Percentiles rank a stretch among this genome's conserved stretches.
phyloP scores from a whole-genome alignment of 92 coral and sea anemone species.

The Bergia sp. region DNA sequence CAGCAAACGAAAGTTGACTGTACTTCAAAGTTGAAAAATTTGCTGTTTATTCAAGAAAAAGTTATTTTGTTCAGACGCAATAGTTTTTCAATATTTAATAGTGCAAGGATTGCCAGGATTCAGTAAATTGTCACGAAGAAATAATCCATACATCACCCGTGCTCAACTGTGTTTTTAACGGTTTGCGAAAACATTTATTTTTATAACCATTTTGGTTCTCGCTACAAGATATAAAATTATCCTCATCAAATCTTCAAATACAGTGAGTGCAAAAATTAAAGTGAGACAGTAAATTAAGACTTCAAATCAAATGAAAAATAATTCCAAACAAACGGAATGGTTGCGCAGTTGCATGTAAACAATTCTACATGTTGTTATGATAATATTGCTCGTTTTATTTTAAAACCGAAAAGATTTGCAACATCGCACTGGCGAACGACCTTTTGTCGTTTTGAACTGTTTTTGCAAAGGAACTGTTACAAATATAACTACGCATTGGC shows the following conservation, averaged over 20 bases:
- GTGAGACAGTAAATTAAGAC: background rate
- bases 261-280: background rate
- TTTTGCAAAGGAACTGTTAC: background rate
- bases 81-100: background rate
- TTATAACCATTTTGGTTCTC: background rate
- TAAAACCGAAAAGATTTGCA: background rate
- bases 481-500: background rate
- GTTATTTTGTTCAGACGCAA: background rate
- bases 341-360: slow-evolving; percentile 10
- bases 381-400: slow-evolving; percentile 2
- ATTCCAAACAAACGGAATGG: background rate
- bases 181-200: no score
- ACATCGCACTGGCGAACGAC: background rate
- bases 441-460: background rate
- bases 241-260: background rate
- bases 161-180: background rate
- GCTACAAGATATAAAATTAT: background rate
- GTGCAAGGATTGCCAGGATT: background rate
- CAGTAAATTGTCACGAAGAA: background rate
- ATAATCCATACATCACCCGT: no score
- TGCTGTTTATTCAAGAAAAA: background rate
- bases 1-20: background rate
- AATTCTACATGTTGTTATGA: background rate
- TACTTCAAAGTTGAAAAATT: background rate
- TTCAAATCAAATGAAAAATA: slow-evolving; percentile 13